Evolutionary conservation across 1,140 invertebrate species (phyloP), one percentile per base, ranked within the genome.

Genomic region (Pemphigus obesinymphae): DNA sequence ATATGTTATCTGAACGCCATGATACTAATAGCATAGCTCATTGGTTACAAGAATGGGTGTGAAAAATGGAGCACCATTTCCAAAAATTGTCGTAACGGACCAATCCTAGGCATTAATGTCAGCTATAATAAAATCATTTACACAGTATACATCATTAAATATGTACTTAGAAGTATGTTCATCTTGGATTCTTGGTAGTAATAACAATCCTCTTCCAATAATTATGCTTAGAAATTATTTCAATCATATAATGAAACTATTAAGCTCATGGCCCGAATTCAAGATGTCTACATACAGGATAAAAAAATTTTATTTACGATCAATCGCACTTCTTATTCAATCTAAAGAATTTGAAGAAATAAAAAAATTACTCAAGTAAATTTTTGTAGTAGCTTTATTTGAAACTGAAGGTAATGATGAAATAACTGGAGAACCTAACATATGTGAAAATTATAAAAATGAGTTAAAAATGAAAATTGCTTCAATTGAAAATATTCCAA

Each of bases 161-260:
- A 68, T 37, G 20, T 40, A 68, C 40, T 68, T 68, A 37, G 63
- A 68, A 17, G 63, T 40, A 37, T 68, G 34, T 23, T 68, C 63
- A 40, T 58, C 55, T 29, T 31, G 26, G 55, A 58, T 58, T 58
- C 13, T 68, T 3, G 17, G 17, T n/a, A 17, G n/a, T 20, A 68
- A n/a, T 68, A 68, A 68, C 7, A 17, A n/a, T 37, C n/a, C 34
- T 20, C 31, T 68, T 40, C n/a, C 31, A 2, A 68, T 17, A 68
- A 37, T 8, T 40, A 37, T 40, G 63, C 37, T 68, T 17, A 34
- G 63, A 17, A 68, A 68, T 3, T n/a, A 70, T 45, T 70, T 70
- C 20, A 70, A 70, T n/a, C 66, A 70, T 70, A 26, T 70, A 23
- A 70, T 70, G 66, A 40, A 70, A 4, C 26, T 43, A 43, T 70